Evolutionary conservation across 2,797 vertebrate species (phyloP), one percentile per base, ranked within the genome.

Genomic region (Acridotheres tristis): DNA sequence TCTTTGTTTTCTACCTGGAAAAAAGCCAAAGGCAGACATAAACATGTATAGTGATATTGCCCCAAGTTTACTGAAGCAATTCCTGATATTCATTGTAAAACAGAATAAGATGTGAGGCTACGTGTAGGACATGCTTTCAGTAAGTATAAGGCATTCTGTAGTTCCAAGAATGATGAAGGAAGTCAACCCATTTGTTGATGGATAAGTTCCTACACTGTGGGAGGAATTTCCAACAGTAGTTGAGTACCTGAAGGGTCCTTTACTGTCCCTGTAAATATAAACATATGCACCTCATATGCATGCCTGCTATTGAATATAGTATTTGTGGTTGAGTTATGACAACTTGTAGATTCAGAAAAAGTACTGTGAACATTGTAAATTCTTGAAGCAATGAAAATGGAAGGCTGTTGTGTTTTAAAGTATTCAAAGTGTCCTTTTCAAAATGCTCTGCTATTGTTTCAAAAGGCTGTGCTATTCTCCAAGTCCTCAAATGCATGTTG

Each of bases 321-420:
- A 73, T 92, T 92, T 97, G 32, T 75, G 34, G 16, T 38, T 66
- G 79, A 88, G 50, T 80, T 68, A 11, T 83, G 88, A 68, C 40
- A 74, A 74, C 45, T 38, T 73, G 26, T 72, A 85, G 63, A 45
- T 59, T 77, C 18, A 62, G 93, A 42, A 75, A 66, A 77, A 91
- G 32, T 25, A 53, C 45, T 77, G 53, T 76, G 65, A 93, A 80
- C 65, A 43, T 32, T 51, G 90, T 19, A 40, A 91, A 87, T 91
- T 90, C 63, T 54, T 90, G 51, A 34, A 76, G 66, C 63, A 88
- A 58, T 94, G 81, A 88, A 77, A 93, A 89, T 27, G 10, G 42
- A 94, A 92, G 27, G 8, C 59, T 88, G 83, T 68, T 92, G 61
- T 88, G 18, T 51, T 85, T 92, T 74, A 59, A 92, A 79, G 42